phyloP scores from a whole-genome alignment of 2,113 vertebrate species.

The Mobula birostris region DNA sequence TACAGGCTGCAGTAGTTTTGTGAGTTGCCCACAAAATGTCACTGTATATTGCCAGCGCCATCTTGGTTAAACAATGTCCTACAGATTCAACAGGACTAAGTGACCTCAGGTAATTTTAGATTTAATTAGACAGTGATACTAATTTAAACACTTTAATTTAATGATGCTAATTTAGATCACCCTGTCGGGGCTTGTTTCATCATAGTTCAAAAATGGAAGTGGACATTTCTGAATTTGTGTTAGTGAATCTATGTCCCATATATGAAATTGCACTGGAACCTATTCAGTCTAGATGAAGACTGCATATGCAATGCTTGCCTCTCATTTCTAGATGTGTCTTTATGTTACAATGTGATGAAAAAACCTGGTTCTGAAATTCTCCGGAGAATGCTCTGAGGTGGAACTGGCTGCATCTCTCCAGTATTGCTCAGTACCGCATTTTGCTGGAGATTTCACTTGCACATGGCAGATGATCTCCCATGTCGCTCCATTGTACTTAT shows the following conservation, averaged over 20 bases:
- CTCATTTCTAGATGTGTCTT: not conserved
- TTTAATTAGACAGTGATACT: conserved; percentile 27
- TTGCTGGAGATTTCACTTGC: not conserved
- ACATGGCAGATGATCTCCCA: not conserved
- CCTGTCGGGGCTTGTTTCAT: conserved; percentile 5
- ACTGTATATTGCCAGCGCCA: too few species aligned
- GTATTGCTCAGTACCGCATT: not conserved
- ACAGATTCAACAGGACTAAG: not conserved
- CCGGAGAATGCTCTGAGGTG: not conserved
- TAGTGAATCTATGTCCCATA: conserved; percentile 18
- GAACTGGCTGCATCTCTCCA: not conserved
- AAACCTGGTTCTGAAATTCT: not conserved
- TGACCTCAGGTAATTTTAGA: conserved; percentile 26
- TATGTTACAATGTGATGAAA: not conserved
- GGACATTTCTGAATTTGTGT: not conserved
- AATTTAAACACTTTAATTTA: conserved; percentile 30
- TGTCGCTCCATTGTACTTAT: not conserved
- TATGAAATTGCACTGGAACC: not conserved
- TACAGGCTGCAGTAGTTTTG: too few species aligned
- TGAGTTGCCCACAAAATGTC: too few species aligned
- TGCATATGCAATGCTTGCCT: not conserved
- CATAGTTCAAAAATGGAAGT: not conserved
- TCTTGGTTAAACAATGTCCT: too few species aligned
- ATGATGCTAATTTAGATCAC: conserved; percentile 25
- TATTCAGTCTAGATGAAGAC: not conserved